Conservation (phyloP, 2,888 invertebrate genomes). For the Listrodromus nycthemerus region DNA sequence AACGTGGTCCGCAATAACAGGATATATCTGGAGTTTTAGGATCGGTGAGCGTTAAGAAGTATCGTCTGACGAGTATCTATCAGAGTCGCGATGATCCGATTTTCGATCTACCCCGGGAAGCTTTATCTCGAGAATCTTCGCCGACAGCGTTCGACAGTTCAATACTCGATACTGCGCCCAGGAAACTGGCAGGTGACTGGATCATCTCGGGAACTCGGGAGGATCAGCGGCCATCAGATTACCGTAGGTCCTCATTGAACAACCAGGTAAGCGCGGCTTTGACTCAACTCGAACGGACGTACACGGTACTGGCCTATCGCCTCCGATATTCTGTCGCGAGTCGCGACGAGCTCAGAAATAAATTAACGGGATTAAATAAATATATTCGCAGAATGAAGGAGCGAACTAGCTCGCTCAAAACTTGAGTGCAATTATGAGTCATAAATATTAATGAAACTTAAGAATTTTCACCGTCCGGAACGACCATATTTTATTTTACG, state of each 20-base stretch:
- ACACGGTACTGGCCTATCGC: conserved; percentile 18
- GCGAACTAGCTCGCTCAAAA: neutral
- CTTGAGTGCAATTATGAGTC: neutral
- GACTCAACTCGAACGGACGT: conserved; percentile 27
- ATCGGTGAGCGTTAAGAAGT: conserved; percentile 7
- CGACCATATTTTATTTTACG: neutral
- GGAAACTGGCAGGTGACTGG: conserved; percentile 57
- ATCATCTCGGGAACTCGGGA: conserved; percentile 50
- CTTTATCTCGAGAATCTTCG: conserved; percentile 7
- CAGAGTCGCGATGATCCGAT: conserved; percentile 41
- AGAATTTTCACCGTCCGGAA: neutral
- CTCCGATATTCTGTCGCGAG: neutral
- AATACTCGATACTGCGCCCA: conserved; percentile 44
- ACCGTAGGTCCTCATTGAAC: conserved; percentile 56
- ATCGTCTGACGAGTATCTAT: conserved; percentile 23
- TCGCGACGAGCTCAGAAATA: neutral
- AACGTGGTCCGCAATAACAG: neutral
- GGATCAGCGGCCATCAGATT: conserved; percentile 53
- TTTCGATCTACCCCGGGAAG: conserved; percentile 20
- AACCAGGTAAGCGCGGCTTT: conserved; percentile 28
- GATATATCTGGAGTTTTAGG: neutral
- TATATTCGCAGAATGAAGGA: neutral
- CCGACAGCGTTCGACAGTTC: conserved; percentile 56
- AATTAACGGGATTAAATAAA: neutral
- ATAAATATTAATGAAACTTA: neutral